Base-by-base conservation (phyloP, 2,888 invertebrate genomes). In the Palloptera scutellata region DNA sequence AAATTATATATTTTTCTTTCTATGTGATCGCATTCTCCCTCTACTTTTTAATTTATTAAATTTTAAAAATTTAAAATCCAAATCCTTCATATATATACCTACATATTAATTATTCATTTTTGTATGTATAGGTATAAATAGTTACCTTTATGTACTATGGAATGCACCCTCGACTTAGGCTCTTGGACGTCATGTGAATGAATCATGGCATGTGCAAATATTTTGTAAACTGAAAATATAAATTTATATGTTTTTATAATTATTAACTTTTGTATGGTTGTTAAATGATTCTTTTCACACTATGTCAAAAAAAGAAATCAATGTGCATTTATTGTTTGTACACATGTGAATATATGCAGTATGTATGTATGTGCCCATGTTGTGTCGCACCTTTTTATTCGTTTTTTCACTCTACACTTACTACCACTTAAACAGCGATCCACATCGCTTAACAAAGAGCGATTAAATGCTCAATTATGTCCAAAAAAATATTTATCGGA, bases 141-240 rank as follows among this genome's bases (percentile, higher is more conserved):
- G 15, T 59, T 75, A 81, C 84, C 79, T 78, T 82, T 83, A 57
- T 80, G 82, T 13, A 78, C 76, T 66, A 83, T 77, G 1, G 83
- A 77, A 73, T 81, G 83, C 19, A 83, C 72, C 55, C 77, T 78
- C 19, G 82, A 78, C 67, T 83, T 83, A 15, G 84, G 83, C 68
- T 84, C 85, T 68, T 83, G 84, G 1, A 82, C 82, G 64, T 84
- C 82, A 67, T 84, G 84, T 11, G 81, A 77, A 72, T 85, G 84
- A 10, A 81, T 70, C 74, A 85, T 77, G 4, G 84, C 83, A 74
- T 84, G 84, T 30, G 88, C 86, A 60, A 82, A 84, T 43, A 82
- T 73, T 64, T 87, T 86, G 60, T 86, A 84, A 79, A 83, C 85
- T 84, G 67, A 20, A 78, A 70, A 30, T 57, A 61, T 59, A 54